Conservation (phyloP, 2,797 vertebrate species). For the Knipowitschia caucasica region DNA sequence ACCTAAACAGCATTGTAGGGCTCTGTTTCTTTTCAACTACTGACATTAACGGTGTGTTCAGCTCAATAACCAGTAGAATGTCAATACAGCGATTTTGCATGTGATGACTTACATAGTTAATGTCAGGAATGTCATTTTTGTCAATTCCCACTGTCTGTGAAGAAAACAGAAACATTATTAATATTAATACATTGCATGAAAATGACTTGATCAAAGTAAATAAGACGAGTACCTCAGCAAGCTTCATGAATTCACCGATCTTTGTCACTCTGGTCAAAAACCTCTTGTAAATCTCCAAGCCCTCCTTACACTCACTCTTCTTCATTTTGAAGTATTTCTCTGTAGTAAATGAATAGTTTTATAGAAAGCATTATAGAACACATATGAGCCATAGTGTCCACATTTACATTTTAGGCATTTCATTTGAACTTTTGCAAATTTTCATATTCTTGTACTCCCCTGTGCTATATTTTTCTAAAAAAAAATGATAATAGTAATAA, state of each 20-base stretch:
- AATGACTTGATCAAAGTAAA: not conserved
- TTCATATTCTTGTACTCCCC: too few relatives aligned
- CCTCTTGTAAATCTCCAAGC: constrained; percentile 97
- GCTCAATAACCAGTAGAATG: too few relatives aligned
- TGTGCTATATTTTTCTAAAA: too few relatives aligned
- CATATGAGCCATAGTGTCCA: not conserved
- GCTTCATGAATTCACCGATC: constrained; percentile 97
- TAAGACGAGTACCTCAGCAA: constrained; percentile 86
- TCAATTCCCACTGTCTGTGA: constrained; percentile 96
- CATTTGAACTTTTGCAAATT: too few relatives aligned
- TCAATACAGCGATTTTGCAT: not conserved
- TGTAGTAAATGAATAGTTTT: constrained; percentile 37
- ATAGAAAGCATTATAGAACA: not conserved
- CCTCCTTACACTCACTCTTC: constrained; percentile 97
- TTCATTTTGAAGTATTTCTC: constrained; percentile 99
- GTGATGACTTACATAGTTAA: constrained; percentile 88
- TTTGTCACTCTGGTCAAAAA: constrained; percentile 97
- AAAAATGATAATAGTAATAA: too few relatives aligned
- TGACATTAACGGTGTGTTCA: too few relatives aligned
- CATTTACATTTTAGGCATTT: not conserved
- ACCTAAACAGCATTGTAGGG: too few relatives aligned
- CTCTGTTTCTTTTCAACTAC: too few relatives aligned
- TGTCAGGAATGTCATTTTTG: constrained; percentile 98
- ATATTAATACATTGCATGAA: not conserved
- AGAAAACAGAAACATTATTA: constrained; percentile 26